Percentiles rank a stretch among this genome's conserved stretches.
Evolutionary conservation across 2,888 invertebrate genomes (phyloP).

Genomic region (Tiliacea citrago): DNA sequence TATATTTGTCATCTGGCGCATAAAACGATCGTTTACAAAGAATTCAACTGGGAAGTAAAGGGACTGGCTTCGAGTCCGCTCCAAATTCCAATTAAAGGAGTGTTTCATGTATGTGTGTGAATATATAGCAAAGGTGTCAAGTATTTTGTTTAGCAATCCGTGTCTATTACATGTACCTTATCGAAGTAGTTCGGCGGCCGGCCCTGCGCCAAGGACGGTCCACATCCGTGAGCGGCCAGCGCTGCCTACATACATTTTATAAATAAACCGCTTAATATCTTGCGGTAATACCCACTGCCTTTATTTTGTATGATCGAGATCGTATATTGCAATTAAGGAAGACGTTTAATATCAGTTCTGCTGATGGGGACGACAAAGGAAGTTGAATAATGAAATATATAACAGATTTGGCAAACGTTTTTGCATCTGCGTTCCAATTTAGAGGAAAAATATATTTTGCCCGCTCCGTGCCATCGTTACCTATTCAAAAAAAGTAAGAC

Average conservation of each 20-base stretch:
- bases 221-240: constrained; percentile 68
- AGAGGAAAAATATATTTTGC: neutral
- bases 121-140: constrained; percentile 49
- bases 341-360: constrained; percentile 30
- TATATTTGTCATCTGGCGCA: neutral
- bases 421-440: neutral
- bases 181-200: constrained; percentile 54
- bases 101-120: constrained; percentile 41
- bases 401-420: neutral
- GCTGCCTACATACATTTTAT: constrained; percentile 63
- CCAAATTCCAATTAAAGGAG: constrained; percentile 52
- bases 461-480: neutral
- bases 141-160: constrained; percentile 59
- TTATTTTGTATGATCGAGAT: constrained; percentile 47
- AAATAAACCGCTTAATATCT: constrained; percentile 63
- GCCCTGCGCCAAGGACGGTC: constrained; percentile 69
- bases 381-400: constrained; percentile 9
- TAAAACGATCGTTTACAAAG: neutral
- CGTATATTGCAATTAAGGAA: constrained; percentile 43
- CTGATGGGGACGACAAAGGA: constrained; percentile 26
- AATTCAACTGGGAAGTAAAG: constrained; percentile 48
- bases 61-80: constrained; percentile 31
- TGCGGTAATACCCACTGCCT: constrained; percentile 47
- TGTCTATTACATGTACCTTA: constrained; percentile 53
- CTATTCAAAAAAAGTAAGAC: neutral